These are phyloP conservation scores for Equus quagga DNA, from an alignment of 2,113 vertebrate genomes.

Conservation along the genomic window DNA sequence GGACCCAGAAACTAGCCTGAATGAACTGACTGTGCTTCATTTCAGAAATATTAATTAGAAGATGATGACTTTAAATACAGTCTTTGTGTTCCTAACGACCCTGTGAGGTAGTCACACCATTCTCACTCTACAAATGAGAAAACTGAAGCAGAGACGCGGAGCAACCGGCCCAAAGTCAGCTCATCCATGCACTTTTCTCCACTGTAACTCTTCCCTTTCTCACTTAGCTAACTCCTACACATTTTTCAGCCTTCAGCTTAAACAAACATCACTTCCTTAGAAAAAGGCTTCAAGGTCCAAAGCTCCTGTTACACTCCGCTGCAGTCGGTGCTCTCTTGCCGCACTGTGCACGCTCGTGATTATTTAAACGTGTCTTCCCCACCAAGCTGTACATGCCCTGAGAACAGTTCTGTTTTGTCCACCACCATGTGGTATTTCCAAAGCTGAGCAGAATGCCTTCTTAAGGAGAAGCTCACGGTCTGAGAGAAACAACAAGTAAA, in stretches of 20 bases:
- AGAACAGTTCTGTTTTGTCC: background rate
- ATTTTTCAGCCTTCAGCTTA: background rate
- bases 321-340: background rate
- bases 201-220: background rate
- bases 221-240: background rate
- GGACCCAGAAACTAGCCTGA: background rate
- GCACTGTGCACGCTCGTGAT: background rate
- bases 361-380: background rate
- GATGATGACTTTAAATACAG: background rate
- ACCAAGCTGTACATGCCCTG: background rate
- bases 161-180: background rate
- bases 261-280: background rate
- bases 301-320: background rate
- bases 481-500: background rate
- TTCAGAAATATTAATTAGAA: background rate
- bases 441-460: background rate
- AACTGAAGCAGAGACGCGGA: background rate
- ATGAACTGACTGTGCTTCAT: background rate
- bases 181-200: background rate
- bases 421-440: background rate
- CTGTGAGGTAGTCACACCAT: background rate
- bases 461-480: background rate
- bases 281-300: background rate
- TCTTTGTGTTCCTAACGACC: background rate
- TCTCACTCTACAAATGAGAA: background rate